Percentiles rank a stretch among this genome's conserved stretches.
phyloP scores from a whole-genome alignment of 2,797 vertebrate genomes.

The Antennarius maculatus region DNA sequence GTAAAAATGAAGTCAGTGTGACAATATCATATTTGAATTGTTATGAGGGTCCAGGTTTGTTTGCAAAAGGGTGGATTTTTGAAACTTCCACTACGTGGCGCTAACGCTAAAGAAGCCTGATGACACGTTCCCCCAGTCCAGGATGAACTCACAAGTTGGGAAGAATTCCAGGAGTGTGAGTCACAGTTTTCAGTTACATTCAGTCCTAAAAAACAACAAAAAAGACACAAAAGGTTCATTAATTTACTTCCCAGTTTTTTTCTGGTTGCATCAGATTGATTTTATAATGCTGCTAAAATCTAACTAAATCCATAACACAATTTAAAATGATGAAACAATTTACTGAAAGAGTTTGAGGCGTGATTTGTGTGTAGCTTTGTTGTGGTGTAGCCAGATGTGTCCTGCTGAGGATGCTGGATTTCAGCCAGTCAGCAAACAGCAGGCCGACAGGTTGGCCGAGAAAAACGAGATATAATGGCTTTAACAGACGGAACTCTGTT shows the following conservation, averaged over 20 bases:
- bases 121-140: not conserved
- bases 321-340: not conserved
- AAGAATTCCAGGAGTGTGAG: slow-evolving; percentile 77
- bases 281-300: not conserved
- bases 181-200: slow-evolving; percentile 78
- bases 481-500: slow-evolving; percentile 6
- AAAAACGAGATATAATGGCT: slow-evolving; percentile 10
- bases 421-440: slow-evolving; percentile 17
- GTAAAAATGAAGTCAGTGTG: not conserved
- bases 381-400: slow-evolving; percentile 32
- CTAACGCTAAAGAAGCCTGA: not conserved
- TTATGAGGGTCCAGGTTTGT: not conserved
- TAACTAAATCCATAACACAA: not conserved
- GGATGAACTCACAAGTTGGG: slow-evolving; percentile 59
- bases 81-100: not conserved
- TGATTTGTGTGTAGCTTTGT: slow-evolving; percentile 11
- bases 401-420: slow-evolving; percentile 4
- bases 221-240: slow-evolving; percentile 14
- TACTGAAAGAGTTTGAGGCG: not conserved
- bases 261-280: not conserved
- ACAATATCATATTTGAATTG: not conserved
- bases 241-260: not conserved
- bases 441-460: not conserved
- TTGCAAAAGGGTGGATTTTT: not conserved
- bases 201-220: slow-evolving; percentile 80